Evolutionary conservation across 2,113 vertebrate species (phyloP).

Genomic region (Tupaia tana): DNA sequence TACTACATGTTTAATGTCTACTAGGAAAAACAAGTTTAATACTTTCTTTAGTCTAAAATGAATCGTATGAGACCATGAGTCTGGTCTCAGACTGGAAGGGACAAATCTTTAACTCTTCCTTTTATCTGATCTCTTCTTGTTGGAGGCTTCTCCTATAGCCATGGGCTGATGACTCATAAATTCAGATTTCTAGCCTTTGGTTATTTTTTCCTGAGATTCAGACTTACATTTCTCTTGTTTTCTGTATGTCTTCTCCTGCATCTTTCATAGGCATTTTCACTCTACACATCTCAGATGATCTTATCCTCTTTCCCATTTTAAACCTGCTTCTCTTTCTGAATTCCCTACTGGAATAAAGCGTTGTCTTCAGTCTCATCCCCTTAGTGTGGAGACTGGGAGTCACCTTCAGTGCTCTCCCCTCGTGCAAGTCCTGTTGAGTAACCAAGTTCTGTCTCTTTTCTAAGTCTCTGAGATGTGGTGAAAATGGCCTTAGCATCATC

Average conservation of each 20-base stretch:
- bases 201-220: slow-evolving; percentile 31
- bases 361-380: background rate
- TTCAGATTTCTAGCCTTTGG: slow-evolving; percentile 25
- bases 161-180: background rate
- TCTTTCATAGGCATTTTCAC: background rate
- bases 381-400: background rate
- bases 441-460: background rate
- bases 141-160: background rate
- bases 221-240: background rate
- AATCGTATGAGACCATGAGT: background rate
- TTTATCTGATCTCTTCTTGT: background rate
- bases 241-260: background rate
- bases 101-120: background rate
- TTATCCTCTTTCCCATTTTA: background rate
- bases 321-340: background rate
- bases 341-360: slow-evolving; percentile 3
- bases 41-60: slow-evolving; percentile 27
- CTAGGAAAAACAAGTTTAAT: background rate
- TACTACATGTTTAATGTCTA: background rate
- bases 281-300: background rate
- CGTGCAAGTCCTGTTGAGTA: background rate
- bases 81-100: background rate
- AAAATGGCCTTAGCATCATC: slow-evolving; percentile 1
- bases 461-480: background rate
- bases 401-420: background rate